Evolutionary conservation across 2,797 vertebrate species (phyloP).

Genomic region (Gouania willdenowi): DNA sequence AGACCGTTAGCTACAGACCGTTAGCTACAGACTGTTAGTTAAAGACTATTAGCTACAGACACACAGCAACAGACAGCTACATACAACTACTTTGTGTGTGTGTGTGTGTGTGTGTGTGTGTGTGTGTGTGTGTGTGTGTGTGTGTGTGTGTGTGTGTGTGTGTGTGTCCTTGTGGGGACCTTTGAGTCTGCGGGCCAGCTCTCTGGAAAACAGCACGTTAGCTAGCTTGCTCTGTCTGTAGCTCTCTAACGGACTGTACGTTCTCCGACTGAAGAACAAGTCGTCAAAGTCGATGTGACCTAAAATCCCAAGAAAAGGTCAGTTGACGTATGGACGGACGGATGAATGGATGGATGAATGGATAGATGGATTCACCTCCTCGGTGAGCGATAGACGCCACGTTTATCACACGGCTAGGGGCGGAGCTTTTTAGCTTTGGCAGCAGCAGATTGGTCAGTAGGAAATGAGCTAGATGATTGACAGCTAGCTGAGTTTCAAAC

Average conservation of each 20-base stretch:
- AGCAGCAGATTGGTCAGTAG: conserved; percentile 72
- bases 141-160: background rate
- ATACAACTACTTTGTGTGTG: too few relatives aligned
- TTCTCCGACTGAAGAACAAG: conserved; percentile 58
- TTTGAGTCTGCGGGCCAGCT: conserved; percentile 54
- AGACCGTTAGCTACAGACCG: too few relatives aligned
- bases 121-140: too few relatives aligned
- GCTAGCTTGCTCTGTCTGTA: conserved; percentile 78
- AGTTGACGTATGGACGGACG: too few relatives aligned
- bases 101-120: background rate
- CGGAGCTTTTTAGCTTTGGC: conserved; percentile 60
- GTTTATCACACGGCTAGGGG: conserved; percentile 70
- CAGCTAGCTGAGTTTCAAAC: conserved; percentile 75
- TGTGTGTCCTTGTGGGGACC: conserved; percentile 26
- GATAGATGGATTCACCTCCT: conserved; percentile 70
- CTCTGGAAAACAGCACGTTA: conserved; percentile 72
- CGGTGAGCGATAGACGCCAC: conserved; percentile 72
- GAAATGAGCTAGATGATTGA: conserved; percentile 79
- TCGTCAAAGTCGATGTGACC: conserved; percentile 71
- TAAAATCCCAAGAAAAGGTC: conserved; percentile 8
- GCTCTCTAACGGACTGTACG: conserved; percentile 65
- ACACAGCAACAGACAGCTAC: too few relatives aligned
- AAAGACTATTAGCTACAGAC: too few relatives aligned
- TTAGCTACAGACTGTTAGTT: too few relatives aligned
- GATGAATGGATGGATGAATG: too few relatives aligned